Conservation (phyloP, 1,140 invertebrate genomes). For the Drosophila lini region DNA sequence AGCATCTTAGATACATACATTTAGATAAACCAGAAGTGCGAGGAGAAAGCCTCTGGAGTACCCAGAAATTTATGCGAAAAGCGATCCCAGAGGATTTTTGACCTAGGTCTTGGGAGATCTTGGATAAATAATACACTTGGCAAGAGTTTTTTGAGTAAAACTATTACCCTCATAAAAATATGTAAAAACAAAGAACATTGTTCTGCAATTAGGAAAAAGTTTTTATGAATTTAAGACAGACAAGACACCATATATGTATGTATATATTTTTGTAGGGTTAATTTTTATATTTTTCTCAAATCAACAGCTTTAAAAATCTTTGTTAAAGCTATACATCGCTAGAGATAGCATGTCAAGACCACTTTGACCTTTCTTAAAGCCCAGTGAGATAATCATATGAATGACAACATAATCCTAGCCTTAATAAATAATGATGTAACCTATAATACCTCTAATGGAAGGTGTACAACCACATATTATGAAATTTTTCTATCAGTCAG, state of each 20-base stretch:
- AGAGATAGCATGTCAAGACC: not conserved
- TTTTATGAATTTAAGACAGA: too few species aligned
- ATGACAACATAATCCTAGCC: conserved; percentile 4
- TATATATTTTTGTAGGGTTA: too few species aligned
- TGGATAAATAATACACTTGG: conserved; percentile 9
- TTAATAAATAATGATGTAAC: conserved; percentile 5
- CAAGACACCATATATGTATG: too few species aligned
- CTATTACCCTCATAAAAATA: too few species aligned
- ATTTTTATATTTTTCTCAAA: too few species aligned
- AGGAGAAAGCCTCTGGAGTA: conserved; percentile 38
- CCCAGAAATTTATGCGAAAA: conserved; percentile 38
- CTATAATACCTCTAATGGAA: not conserved
- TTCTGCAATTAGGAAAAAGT: too few species aligned
- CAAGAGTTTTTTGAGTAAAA: not conserved
- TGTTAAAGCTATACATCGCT: too few species aligned
- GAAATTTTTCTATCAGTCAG: not conserved
- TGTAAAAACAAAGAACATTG: too few species aligned
- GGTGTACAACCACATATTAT: not conserved
- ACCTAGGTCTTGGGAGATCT: not conserved
- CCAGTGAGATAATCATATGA: conserved; percentile 11
- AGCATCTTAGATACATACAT: conserved; percentile 31
- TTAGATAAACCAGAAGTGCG: conserved; percentile 43
- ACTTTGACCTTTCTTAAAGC: conserved; percentile 2
- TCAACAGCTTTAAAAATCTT: too few species aligned
- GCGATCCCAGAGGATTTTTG: conserved; percentile 24